Conservation (phyloP, 1,140 invertebrate genomes). For the Drosophila nigrodunni region DNA sequence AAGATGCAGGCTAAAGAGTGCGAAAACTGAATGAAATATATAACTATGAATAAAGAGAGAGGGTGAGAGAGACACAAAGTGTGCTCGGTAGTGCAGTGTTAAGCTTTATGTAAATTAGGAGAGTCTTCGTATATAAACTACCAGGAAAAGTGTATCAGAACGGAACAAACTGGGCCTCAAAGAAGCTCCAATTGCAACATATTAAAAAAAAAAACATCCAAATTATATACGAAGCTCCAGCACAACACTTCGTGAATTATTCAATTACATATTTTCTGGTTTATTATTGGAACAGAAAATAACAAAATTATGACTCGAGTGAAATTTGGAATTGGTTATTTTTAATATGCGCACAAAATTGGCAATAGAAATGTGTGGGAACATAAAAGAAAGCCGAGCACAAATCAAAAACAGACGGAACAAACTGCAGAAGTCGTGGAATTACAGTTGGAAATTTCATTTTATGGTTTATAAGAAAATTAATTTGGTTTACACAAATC, state of each 20-base stretch:
- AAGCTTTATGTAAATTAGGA: constrained; percentile 15
- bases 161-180: constrained; percentile 23
- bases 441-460: no score
- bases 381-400: neutral
- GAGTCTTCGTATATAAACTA: neutral
- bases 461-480: no score
- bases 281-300: constrained; percentile 61
- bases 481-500: no score
- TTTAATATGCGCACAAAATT: constrained; percentile 7
- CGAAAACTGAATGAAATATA: constrained; percentile 13
- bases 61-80: neutral
- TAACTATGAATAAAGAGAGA: neutral
- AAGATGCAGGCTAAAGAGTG: constrained; percentile 19
- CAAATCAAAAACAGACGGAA: neutral
- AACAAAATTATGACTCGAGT: constrained; percentile 1
- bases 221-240: constrained; percentile 55
- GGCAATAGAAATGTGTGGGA: neutral
- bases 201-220: constrained; percentile 65
- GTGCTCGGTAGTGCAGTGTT: neutral
- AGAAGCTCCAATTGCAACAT: constrained; percentile 51
- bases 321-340: constrained; percentile 3
- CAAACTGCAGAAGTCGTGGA: no score
- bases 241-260: constrained; percentile 58
- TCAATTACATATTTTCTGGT: constrained; percentile 52
- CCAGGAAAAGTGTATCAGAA: constrained; percentile 14